phyloP scores from a whole-genome alignment of 2,797 vertebrate genomes.

The Acrossocheilus wenchowensis region DNA sequence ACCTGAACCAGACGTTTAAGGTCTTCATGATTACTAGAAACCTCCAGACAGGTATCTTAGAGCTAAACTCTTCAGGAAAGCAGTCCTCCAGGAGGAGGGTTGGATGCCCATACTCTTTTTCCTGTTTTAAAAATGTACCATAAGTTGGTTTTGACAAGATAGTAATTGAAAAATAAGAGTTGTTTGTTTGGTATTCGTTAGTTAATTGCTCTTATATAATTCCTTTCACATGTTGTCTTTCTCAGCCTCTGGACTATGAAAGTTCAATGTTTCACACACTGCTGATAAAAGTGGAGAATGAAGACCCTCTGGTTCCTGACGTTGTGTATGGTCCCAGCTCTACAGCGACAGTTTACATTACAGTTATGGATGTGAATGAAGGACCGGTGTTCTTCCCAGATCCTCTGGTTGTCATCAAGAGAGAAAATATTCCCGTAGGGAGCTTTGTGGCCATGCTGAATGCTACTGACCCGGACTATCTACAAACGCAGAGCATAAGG shows the following conservation, averaged over 20 bases:
- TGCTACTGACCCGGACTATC: conserved; percentile 91
- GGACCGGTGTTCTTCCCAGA: conserved; percentile 93
- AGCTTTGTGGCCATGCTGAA: conserved; percentile 89
- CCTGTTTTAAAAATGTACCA: background rate
- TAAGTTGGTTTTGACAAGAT: background rate
- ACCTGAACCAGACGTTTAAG: background rate
- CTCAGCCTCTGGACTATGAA: conserved; percentile 92
- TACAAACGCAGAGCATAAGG: conserved; percentile 92
- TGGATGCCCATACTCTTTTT: background rate
- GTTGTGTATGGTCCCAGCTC: conserved; percentile 90
- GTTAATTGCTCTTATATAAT: background rate
- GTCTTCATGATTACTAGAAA: background rate
- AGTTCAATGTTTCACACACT: conserved; percentile 85
- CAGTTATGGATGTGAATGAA: conserved; percentile 91
- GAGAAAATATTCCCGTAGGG: conserved; percentile 88
- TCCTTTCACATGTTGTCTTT: background rate
- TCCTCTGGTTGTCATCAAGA: conserved; percentile 86
- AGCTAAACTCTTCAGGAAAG: background rate
- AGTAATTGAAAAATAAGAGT: background rate
- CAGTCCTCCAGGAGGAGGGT: background rate
- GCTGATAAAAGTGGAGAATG: conserved; percentile 94
- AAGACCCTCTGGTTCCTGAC: conserved; percentile 88
- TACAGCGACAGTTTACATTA: conserved; percentile 90
- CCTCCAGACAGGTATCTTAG: too few relatives aligned
- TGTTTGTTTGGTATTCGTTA: background rate